Base-by-base conservation (phyloP, 2,113 vertebrate genomes). In the Colistium nudipinnis region DNA sequence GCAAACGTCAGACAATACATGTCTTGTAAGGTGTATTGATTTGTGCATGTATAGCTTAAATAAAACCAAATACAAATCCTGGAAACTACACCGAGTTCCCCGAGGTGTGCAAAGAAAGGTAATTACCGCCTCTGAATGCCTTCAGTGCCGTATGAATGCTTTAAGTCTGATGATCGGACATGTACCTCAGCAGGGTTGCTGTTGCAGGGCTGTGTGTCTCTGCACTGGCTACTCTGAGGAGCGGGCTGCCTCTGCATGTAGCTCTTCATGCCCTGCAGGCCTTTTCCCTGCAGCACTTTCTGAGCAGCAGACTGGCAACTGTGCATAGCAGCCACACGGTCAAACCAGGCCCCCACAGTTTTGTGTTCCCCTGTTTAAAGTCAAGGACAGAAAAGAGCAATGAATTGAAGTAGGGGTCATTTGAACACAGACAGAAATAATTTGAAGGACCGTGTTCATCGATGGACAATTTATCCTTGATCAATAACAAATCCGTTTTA, bases 181-280 rank as follows among this genome's bases (percentile, higher is more conserved):
- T 51, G 81, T 88, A 96, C 96, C 95, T 96, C 94, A 35, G 54
- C 60, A 11, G 91, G 88, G 36, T 83, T 93, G 16, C 92, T 92
- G 59, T 86, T 93, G 73, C 73, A 71, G 43, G 90, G 62, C 72
- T 64, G 59, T 55, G 63, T 24, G 54, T 92, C 78, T 88, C 87
- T 78, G 70, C 47, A 52, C 55, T 78, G 59, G 72, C 33, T 64
- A 74, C 60, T 69, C 43, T 20, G 81, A 7, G 92, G 90, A 1
- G 73, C 81, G 9, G 95, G 93, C 62, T 95, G 94, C 71, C 89
- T 96, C 72, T 97, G 95, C 76, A 97, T 89, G 82, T 93, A 94
- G 63, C 77, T 64, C 82, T 93, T 94, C 81, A 96, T 86, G 33
- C 90, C 91, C 84, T 91, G 81, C 33, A 83, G 74, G 81, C 93